phyloP scores from a whole-genome alignment of 1,140 invertebrate species.

The Pantala flavescens region DNA sequence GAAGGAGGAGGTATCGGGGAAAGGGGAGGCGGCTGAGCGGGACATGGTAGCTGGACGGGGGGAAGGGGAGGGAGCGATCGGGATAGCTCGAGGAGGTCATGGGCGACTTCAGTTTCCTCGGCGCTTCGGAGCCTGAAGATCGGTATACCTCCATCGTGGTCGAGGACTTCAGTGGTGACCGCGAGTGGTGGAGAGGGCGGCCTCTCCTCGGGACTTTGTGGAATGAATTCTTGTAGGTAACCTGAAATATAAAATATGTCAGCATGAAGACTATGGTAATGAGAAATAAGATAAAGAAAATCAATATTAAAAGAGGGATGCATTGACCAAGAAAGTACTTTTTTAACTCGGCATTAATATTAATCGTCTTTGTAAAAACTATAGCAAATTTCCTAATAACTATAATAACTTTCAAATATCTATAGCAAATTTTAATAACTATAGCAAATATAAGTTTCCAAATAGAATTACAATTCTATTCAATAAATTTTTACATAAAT shows the following conservation, averaged over 20 bases:
- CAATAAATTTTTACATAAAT: too few species aligned
- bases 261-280: constrained; percentile 12
- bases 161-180: constrained; percentile 23
- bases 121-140: constrained; percentile 51
- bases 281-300: constrained; percentile 4
- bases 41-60: constrained; percentile 36
- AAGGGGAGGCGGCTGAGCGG: constrained; percentile 23
- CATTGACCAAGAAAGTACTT: background rate
- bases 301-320: constrained; percentile 1
- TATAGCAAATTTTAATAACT: too few species aligned
- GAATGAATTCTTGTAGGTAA: constrained; percentile 29
- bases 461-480: too few species aligned
- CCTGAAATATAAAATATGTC: constrained; percentile 28
- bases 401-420: too few species aligned
- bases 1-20: constrained; percentile 28
- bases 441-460: too few species aligned
- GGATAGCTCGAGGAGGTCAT: constrained; percentile 71
- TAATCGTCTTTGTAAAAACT: too few species aligned
- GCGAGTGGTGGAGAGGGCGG: background rate
- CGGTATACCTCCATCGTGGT: constrained; percentile 34
- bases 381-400: too few species aligned
- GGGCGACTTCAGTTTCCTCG: constrained; percentile 74
- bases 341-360: too few species aligned
- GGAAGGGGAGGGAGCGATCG: constrained; percentile 64
- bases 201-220: constrained; percentile 16